These are phyloP conservation scores for Acanthopagrus latus DNA, from an alignment of 2,797 vertebrate species.

Conservation along the genomic window DNA sequence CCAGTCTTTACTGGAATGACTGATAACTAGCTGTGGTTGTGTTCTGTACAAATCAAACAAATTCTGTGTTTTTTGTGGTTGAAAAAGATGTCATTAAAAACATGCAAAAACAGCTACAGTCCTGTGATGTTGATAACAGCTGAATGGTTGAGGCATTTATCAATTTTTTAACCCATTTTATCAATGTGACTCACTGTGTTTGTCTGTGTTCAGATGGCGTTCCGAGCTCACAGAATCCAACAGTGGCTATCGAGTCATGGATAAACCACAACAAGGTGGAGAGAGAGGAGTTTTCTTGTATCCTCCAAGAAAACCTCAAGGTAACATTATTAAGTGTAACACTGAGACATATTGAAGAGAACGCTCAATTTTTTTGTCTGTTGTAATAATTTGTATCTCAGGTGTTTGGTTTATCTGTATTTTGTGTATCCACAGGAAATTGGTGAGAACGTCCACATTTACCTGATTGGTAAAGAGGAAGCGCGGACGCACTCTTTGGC, in stretches of 20 bases:
- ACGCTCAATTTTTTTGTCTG: fast-evolving
- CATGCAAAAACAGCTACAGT: neutral
- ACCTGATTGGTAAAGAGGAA: slow-evolving; percentile 98
- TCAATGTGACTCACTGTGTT: neutral
- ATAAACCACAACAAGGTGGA: slow-evolving; percentile 98
- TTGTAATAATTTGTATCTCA: neutral
- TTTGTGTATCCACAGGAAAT: slow-evolving; percentile 87
- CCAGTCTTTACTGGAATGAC: neutral
- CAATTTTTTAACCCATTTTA: neutral
- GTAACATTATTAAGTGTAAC: slow-evolving; percentile 71
- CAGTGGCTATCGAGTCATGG: slow-evolving; percentile 94
- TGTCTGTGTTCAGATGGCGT: slow-evolving; percentile 90
- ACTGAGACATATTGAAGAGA: neutral
- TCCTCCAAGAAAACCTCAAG: slow-evolving; percentile 94
- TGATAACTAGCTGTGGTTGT: neutral
- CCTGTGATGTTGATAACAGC: neutral
- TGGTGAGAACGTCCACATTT: slow-evolving; percentile 98
- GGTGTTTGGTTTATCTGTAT: neutral
- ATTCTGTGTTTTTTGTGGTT: no score
- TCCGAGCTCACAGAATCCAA: slow-evolving; percentile 96
- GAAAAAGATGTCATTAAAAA: neutral
- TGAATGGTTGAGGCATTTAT: neutral
- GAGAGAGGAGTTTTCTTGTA: slow-evolving; percentile 91
- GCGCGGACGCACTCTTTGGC: slow-evolving; percentile 95
- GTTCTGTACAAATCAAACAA: no score